Evolutionary conservation across 2,888 invertebrate species (phyloP), one percentile per base, ranked within the genome.

Genomic region (Gandaritis pyraliata): DNA sequence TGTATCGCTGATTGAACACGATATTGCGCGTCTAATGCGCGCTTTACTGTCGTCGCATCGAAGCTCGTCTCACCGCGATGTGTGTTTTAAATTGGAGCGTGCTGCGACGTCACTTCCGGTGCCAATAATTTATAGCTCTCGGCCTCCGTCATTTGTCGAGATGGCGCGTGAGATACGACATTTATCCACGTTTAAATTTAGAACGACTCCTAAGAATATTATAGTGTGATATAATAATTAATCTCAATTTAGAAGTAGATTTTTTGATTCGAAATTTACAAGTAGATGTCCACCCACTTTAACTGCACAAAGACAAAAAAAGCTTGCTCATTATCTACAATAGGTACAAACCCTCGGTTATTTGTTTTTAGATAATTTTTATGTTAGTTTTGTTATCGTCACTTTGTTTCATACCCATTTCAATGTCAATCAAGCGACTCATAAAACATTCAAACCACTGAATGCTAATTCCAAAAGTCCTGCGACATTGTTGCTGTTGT

Each of bases 41-140:
- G 8, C 10, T 33, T 10, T 2, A 8, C 33, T 33, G 8, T 11
- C 10, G 33, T 33, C 33, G 33, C 10, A 23, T 23, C 23, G 23
- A n/a, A n/a, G n/a, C 72, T 71, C 70, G 76, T 71, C 75, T 73
- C 73, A 72, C 77, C 78, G 81, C 80, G 80, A 77, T 76, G 77
- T 74, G 81, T 83, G 81, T 87, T 80, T 88, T 85, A 90, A 91
- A 90, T 87, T 87, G 87, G 90, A 89, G 85, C 90, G 80, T 82
- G 84, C 75, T 75, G 85, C 80, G 82, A 89, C 91, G 91, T 90
- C 90, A 90, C 86, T 90, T 91, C 91, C 91, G 89, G 88, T 89
- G 82, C 81, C 85, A 87, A 90, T 91, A 87, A 89, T 87, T 90
- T 89, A 89, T 87, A 87, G 86, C 85, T 86, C 86, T 83, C 84